phyloP scores from a whole-genome alignment of 2,113 vertebrate genomes.

The Nansenia antarctica region DNA sequence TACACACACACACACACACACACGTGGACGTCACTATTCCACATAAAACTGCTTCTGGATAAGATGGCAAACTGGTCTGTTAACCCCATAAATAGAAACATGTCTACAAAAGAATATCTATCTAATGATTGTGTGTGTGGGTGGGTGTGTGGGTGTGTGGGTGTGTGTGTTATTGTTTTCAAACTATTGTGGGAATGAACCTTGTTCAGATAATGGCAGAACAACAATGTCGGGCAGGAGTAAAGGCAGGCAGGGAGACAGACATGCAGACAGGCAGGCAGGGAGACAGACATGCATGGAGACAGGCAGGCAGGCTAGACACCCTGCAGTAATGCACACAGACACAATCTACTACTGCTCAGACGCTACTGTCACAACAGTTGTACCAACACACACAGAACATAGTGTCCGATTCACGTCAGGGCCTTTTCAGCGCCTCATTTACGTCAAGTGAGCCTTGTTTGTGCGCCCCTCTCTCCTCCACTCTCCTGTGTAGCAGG shows the following conservation, averaged over 20 bases:
- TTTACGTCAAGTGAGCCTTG: conserved; percentile 9
- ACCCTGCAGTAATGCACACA: too few species aligned
- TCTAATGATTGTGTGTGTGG: too few species aligned
- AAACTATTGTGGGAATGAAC: not conserved
- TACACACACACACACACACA: not conserved
- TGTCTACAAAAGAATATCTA: not conserved
- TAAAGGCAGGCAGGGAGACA: not conserved
- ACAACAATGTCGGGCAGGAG: not conserved
- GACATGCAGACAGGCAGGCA: not conserved
- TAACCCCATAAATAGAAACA: conserved; percentile 18
- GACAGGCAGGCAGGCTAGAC: too few species aligned
- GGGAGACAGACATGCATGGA: too few species aligned
- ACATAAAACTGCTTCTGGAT: not conserved
- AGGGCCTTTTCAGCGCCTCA: not conserved
- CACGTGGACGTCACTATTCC: not conserved
- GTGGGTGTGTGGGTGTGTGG: too few species aligned
- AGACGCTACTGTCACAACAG: not conserved
- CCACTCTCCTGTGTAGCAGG: conserved; percentile 60
- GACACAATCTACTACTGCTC: not conserved
- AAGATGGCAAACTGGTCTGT: conserved; percentile 20
- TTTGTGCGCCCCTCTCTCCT: conserved; percentile 36
- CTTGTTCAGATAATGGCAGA: not conserved
- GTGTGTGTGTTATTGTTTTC: not conserved
- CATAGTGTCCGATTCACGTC: not conserved
- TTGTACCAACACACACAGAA: not conserved